Conservation (phyloP, 2,113 vertebrate species). For the Gadus macrocephalus region DNA sequence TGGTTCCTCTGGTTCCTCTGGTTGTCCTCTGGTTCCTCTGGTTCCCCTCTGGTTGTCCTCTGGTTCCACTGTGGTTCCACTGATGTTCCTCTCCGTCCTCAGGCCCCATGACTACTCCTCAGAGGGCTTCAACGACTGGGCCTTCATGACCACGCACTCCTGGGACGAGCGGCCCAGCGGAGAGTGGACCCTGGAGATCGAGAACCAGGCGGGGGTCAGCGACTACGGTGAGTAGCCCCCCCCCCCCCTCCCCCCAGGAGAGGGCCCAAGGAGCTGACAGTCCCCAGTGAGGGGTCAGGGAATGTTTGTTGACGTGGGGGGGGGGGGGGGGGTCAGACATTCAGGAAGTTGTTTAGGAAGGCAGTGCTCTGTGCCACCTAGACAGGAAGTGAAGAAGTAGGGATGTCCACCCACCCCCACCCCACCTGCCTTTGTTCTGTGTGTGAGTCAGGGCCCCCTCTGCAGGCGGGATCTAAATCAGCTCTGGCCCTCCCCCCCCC, state of each 20-base stretch:
- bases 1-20: no score
- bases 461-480: slow-evolving; percentile 5
- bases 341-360: no score
- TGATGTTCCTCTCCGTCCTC: slow-evolving; percentile 6
- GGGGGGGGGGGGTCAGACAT: no score
- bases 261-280: no score
- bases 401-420: not conserved
- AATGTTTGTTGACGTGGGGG: no score
- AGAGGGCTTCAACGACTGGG: slow-evolving; percentile 97
- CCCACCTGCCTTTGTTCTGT: slow-evolving; percentile 18
- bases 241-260: not conserved
- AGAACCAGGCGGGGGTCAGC: slow-evolving; percentile 86
- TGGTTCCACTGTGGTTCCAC: not conserved
- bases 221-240: slow-evolving; percentile 80
- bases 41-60: no score
- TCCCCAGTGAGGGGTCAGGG: no score
- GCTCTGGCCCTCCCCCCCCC: not conserved
- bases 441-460: slow-evolving; percentile 9
- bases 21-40: no score
- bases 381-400: not conserved
- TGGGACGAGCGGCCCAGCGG: slow-evolving; percentile 92
- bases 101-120: slow-evolving; percentile 94
- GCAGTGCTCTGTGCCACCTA: no score
- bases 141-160: slow-evolving; percentile 96
- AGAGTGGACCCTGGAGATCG: slow-evolving; percentile 88